These are phyloP conservation scores for Eudasyphora cyanicolor DNA, from an alignment of 2,888 invertebrate species.

Conservation along the genomic window DNA sequence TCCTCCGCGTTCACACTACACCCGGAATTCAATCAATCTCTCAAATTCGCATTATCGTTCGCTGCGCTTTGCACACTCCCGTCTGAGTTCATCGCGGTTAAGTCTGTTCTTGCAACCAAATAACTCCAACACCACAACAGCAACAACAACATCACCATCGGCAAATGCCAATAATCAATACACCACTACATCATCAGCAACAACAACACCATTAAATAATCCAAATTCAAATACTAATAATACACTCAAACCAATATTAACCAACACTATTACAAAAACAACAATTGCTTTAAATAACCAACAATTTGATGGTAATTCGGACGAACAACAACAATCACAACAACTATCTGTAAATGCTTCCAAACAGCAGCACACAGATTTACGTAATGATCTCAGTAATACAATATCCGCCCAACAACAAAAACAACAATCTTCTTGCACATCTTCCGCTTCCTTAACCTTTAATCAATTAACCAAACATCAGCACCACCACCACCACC, in stretches of 20 bases:
- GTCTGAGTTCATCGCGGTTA: constrained; percentile 77
- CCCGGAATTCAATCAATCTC: constrained; percentile 78
- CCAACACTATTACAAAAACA: constrained; percentile 52
- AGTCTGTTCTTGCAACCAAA: constrained; percentile 76
- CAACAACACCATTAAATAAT: constrained; percentile 47
- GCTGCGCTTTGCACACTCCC: constrained; percentile 78
- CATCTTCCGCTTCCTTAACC: constrained; percentile 67
- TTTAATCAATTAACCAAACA: constrained; percentile 70
- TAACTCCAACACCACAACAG: constrained; percentile 47
- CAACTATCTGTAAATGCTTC: too few relatives aligned
- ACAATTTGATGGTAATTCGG: constrained; percentile 30
- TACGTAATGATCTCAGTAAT: constrained; percentile 54
- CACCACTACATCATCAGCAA: constrained; percentile 63
- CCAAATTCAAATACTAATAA: constrained; percentile 46
- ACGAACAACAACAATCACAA: constrained; percentile 26
- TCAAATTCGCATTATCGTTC: constrained; percentile 79
- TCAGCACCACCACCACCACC: constrained; percentile 42
- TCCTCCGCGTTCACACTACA: constrained; percentile 74
- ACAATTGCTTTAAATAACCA: constrained; percentile 56
- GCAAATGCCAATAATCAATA: constrained; percentile 69
- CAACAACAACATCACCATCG: constrained; percentile 53
- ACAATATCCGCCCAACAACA: constrained; percentile 42
- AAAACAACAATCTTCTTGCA: constrained; percentile 44
- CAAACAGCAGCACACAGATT: constrained; percentile 53
- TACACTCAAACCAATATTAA: constrained; percentile 41